These are phyloP conservation scores for Melanerpes aurifrons DNA, from an alignment of 2,113 vertebrate genomes.

Conservation along the genomic window DNA sequence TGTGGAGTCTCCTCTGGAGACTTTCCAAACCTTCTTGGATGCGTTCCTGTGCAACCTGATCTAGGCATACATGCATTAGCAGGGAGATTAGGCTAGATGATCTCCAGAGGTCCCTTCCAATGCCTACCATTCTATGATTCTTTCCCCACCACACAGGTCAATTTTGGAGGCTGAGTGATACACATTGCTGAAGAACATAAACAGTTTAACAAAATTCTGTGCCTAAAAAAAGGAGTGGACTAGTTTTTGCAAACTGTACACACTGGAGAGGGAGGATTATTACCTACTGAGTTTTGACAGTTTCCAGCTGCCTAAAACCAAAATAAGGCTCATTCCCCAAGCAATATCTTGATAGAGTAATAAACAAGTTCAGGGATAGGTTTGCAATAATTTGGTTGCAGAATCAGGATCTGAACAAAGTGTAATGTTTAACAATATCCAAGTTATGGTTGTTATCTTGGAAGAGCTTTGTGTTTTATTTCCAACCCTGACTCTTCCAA, in stretches of 20 bases:
- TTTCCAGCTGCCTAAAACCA: not conserved
- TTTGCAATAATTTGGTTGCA: not conserved
- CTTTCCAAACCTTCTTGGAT: no score
- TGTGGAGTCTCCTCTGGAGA: no score
- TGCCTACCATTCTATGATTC: no score
- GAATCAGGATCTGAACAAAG: not conserved
- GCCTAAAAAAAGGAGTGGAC: not conserved
- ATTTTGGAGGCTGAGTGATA: not conserved
- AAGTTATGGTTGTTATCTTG: not conserved
- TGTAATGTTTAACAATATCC: not conserved
- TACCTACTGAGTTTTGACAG: not conserved
- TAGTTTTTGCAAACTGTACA: not conserved
- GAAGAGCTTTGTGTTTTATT: not conserved
- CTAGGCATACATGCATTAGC: no score
- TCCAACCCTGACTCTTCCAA: not conserved
- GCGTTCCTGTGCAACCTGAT: no score
- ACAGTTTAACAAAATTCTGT: not conserved
- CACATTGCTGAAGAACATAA: not conserved
- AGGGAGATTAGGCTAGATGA: no score
- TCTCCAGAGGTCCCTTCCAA: no score
- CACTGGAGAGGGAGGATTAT: not conserved
- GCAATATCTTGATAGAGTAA: not conserved
- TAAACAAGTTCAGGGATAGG: not conserved
- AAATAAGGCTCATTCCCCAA: not conserved
- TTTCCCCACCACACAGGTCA: not conserved